Base-by-base conservation (phyloP, 2,888 invertebrate genomes). In the Prenolepis imparis region DNA sequence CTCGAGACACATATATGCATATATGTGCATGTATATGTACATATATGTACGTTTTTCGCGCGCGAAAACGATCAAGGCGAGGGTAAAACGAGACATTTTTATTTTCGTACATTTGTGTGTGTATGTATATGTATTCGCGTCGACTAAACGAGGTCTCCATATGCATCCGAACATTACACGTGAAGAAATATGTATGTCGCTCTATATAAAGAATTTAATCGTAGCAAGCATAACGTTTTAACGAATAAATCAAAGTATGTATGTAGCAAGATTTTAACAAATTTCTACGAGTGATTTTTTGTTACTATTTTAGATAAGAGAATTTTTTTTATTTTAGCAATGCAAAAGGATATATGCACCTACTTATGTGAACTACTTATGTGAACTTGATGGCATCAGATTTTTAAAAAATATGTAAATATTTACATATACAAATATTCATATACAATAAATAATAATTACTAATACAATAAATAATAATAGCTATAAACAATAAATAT, bases 51-150 rank as follows among this genome's bases (percentile, higher is more conserved):
- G 41, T 28, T 15, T 9, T n/a, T n/a, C 64, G 11, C 28, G 68
- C 15, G 48, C n/a, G 57, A 36, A n/a, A 15, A 28, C 36, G 39
- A 24, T 12, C 68, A 39, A 61, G 73, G 73, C n/a, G 21, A 70
- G 59, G 57, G 24, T 39, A 15, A 44, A 59, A 15, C 41, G 12
- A 41, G 77, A 68, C 44, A 59, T 59, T 78, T 57, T 68, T 77
- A 61, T 77, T 57, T 66, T 12, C 41, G 21, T 64, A 41, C 70
- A 21, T 41, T 39, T 41, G 39, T 32, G n/a, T 21, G 52, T 15
- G 28, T 28, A 3, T 28, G 3, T 28, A 28, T 28, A 28, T 28
- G 28, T 28, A 15, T 81, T 12, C 15, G 21, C 44, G 21, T 67
- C 57, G 32, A 67, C 44, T 36, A 66, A 57, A 59, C 57, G 8